Conservation (phyloP, 2,113 vertebrate species). For the Pedionomus torquatus region DNA sequence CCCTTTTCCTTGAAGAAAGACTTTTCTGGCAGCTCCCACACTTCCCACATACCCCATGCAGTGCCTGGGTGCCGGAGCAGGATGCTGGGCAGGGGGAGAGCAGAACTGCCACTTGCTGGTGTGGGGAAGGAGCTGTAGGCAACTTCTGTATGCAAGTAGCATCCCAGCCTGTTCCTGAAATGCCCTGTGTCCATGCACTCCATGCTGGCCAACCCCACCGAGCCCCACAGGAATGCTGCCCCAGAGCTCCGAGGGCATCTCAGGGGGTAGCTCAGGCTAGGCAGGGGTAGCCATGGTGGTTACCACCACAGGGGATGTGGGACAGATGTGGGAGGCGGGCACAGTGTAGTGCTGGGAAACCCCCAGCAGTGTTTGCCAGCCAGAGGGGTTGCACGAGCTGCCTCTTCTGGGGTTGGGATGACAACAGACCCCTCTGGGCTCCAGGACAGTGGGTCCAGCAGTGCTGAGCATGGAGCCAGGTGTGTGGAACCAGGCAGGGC, state of each 20-base stretch:
- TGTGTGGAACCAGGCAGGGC: background rate
- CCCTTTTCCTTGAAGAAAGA: background rate
- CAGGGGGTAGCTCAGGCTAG: background rate
- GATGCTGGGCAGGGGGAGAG: background rate
- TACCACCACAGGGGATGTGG: rapidly evolving
- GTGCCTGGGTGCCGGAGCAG: rapidly evolving
- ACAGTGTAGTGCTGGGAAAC: background rate
- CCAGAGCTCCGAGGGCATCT: rapidly evolving
- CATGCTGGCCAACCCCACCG: rapidly evolving
- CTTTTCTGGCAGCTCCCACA: background rate
- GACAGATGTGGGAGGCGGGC: background rate
- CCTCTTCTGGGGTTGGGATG: background rate
- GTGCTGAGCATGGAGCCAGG: background rate
- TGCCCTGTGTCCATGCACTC: rapidly evolving
- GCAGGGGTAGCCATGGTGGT: background rate
- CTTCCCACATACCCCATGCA: background rate
- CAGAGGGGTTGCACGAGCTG: background rate
- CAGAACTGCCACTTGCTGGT: rapidly evolving
- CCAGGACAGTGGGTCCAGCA: background rate
- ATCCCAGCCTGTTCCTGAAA: background rate
- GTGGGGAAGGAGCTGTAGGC: background rate
- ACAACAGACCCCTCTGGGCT: rapidly evolving
- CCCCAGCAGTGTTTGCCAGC: background rate
- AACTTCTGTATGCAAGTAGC: background rate
- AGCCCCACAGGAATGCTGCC: background rate